phyloP scores from a whole-genome alignment of 2,888 invertebrate species.

The Scaptomyza cyrtandrae region DNA sequence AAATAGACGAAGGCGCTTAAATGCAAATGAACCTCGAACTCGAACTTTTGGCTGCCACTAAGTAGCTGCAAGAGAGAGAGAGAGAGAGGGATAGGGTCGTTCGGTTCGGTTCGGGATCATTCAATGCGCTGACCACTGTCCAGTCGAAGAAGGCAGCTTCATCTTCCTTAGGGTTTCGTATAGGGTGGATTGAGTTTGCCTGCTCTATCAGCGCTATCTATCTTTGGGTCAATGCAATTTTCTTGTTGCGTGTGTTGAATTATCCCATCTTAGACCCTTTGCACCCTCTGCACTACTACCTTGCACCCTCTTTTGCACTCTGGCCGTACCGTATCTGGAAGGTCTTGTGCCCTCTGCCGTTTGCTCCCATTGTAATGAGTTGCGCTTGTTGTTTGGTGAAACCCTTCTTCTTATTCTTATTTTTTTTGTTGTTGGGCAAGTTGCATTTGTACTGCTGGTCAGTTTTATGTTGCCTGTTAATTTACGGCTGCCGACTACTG shows the following conservation, averaged over 20 bases:
- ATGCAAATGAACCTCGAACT: conserved; percentile 58
- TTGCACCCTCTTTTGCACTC: conserved; percentile 1
- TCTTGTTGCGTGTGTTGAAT: conserved; percentile 13
- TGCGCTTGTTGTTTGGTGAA: conserved; percentile 36
- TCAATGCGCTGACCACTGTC: conserved; percentile 51
- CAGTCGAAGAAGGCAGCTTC: conserved; percentile 19
- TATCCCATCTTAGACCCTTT: conserved; percentile 6
- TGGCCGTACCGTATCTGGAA: conserved; percentile 3
- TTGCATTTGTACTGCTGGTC: conserved; percentile 56
- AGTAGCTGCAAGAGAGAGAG: conserved; percentile 28
- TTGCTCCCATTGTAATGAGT: conserved; percentile 69
- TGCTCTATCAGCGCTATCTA: background rate
- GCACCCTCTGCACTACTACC: conserved; percentile 27
- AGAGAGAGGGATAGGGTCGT: conserved; percentile 10
- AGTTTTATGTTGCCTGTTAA: conserved; percentile 42
- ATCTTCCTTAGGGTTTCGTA: conserved; percentile 5
- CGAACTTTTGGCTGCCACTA: conserved; percentile 17
- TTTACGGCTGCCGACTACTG: conserved; percentile 46
- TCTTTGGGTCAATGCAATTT: conserved; percentile 61
- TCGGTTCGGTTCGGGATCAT: background rate
- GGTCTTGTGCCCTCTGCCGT: conserved; percentile 43
- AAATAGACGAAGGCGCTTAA: conserved; percentile 64
- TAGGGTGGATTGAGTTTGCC: conserved; percentile 5
- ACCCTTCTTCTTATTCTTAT: conserved; percentile 29
- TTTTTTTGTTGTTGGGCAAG: conserved; percentile 1